Evolutionary conservation across 2,113 vertebrate genomes (phyloP).

Genomic region (Fregata magnificens): DNA sequence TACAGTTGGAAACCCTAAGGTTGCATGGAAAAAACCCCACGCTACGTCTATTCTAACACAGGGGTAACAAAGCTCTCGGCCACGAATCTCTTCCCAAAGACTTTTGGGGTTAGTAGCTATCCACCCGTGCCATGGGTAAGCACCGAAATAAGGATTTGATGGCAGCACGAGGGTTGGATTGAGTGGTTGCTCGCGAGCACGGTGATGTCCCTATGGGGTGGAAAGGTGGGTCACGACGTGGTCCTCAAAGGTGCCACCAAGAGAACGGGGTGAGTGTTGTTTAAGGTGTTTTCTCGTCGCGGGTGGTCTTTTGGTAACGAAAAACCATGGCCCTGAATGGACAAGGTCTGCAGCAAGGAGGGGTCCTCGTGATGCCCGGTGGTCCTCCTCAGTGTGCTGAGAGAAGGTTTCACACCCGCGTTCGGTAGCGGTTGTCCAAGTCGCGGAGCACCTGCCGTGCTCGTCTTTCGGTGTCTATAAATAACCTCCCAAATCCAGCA

Average conservation of each 20-base stretch:
- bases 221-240: background rate
- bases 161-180: background rate
- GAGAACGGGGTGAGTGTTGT: rapidly evolving
- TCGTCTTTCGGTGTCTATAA: slow-evolving; percentile 34
- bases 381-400: background rate
- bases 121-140: rapidly evolving
- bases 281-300: rapidly evolving
- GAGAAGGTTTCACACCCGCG: background rate
- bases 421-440: background rate
- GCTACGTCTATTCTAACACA: rapidly evolving
- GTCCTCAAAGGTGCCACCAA: background rate
- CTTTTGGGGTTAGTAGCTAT: background rate
- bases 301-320: no score
- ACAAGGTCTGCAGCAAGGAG: background rate
- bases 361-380: background rate
- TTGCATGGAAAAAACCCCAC: background rate
- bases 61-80: no score
- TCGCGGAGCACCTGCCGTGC: background rate
- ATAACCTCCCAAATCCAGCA: background rate
- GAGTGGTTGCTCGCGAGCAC: rapidly evolving
- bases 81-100: background rate
- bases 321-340: rapidly evolving
- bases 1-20: background rate
- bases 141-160: background rate
- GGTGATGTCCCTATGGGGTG: rapidly evolving